phyloP scores from a whole-genome alignment of 1,140 invertebrate species.

The Microplitis demolitor region DNA sequence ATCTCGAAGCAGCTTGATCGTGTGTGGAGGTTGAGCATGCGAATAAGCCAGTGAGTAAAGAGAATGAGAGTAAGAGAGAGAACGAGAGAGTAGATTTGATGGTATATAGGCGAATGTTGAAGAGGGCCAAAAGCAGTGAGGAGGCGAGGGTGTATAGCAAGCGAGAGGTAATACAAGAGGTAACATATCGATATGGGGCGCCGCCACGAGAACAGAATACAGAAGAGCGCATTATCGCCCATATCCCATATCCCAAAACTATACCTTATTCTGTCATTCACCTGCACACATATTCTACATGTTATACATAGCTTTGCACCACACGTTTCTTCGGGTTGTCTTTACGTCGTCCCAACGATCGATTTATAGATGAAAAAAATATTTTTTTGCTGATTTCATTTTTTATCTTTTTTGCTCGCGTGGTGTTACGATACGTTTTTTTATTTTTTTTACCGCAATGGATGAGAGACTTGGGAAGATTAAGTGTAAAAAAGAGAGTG shows the following conservation, averaged over 20 bases:
- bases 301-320: not conserved
- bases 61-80: slow-evolving; percentile 5
- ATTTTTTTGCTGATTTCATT: not conserved
- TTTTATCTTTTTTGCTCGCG: too few relatives aligned
- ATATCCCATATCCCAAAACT: slow-evolving; percentile 1
- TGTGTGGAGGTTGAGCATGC: not conserved
- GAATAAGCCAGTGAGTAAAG: not conserved
- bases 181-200: slow-evolving; percentile 62
- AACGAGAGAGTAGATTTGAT: slow-evolving; percentile 25
- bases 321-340: not conserved
- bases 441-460: not conserved
- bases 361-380: not conserved
- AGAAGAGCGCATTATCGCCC: slow-evolving; percentile 37
- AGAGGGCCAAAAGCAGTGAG: not conserved
- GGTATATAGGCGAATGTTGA: too few relatives aligned
- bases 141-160: slow-evolving; percentile 21
- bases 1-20: slow-evolving; percentile 44
- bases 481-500: not conserved
- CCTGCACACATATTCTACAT: slow-evolving; percentile 12
- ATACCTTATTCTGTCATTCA: slow-evolving; percentile 28
- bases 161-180: slow-evolving; percentile 24
- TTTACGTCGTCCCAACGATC: slow-evolving; percentile 6
- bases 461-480: too few relatives aligned
- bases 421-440: too few relatives aligned
- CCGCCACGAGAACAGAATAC: slow-evolving; percentile 48